Base-by-base conservation (phyloP, 2,888 invertebrate species). In the Lamellibrachia columna region DNA sequence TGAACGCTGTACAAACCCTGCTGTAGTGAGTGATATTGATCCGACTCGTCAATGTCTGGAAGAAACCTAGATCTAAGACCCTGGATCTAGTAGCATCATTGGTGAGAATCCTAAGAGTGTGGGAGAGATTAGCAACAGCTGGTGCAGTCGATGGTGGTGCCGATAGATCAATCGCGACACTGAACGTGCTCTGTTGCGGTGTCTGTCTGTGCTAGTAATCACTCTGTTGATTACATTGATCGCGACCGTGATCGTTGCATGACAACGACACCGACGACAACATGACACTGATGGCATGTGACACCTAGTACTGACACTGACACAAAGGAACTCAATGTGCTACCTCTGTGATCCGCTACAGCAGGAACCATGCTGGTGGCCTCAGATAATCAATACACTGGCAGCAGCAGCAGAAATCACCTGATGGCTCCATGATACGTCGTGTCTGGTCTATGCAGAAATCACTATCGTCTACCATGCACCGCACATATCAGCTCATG, bases 381-480 rank as follows among this genome's bases (percentile, higher is more conserved):
- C 75, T 15, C 75, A 22, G 75, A 75, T 75, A 75, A 75, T 75
- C 75, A 75, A 75, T 75, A 75, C 75, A 75, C n/a, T 75, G 75
- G 15, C 75, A 15, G 75, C 75, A 22, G 75, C 75, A 75, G 22
- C 75, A 75, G 75, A 75, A 15, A 75, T 75, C 75, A 75, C 75
- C 15, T 75, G 22, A n/a, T 75, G 75, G 75, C 75, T 75, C n/a
- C 22, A 22, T 75, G 75, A 75, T 75, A 40, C 40, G 75, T 75
- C n/a, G 75, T 55, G 55, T 75, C 22, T 75, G 75, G 4, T 22
- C 6, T 15, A 6, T 4, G 3, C 22, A 22, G 22, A n/a, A 75
- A n/a, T 75, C 22, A 22, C 75, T 75, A 75, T 75, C 22, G 22
- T 75, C 75, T 75, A n/a, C 75, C 75, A 22, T 6, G 75, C 75